These are phyloP conservation scores for Drosophila phalerata DNA, from an alignment of 2,888 invertebrate species.

Conservation along the genomic window DNA sequence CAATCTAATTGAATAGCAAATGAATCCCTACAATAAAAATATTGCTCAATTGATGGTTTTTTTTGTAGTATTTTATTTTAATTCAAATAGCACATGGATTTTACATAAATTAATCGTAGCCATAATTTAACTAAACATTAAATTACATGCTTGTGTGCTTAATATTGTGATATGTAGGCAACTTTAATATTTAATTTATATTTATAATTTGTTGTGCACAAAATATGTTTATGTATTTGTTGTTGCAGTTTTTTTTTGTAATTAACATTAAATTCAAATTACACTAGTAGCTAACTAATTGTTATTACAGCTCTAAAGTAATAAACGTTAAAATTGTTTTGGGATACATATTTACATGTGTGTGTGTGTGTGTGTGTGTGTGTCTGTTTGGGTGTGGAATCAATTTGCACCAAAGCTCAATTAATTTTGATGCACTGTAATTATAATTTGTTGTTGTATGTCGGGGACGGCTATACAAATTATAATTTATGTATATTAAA, in stretches of 20 bases:
- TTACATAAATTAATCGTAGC: constrained; percentile 73
- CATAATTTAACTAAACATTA: constrained; percentile 70
- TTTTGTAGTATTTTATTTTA: constrained; percentile 51
- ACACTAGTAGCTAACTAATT: constrained; percentile 66
- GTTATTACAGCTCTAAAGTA: constrained; percentile 72
- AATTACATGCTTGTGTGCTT: constrained; percentile 46
- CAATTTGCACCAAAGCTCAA: constrained; percentile 53
- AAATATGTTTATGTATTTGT: constrained; percentile 45
- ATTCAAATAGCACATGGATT: constrained; percentile 73
- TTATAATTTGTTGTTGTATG: constrained; percentile 25
- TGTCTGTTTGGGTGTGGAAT: constrained; percentile 40
- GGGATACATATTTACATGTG: constrained; percentile 60
- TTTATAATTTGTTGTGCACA: constrained; percentile 42
- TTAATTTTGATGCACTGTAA: constrained; percentile 17
- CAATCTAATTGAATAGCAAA: not conserved
- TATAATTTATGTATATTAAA: constrained; percentile 27
- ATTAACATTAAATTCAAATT: constrained; percentile 59
- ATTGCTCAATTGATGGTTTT: not conserved
- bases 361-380: constrained; percentile 20
- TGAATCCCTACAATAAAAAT: not conserved
- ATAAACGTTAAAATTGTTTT: constrained; percentile 68
- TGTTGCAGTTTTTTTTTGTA: constrained; percentile 33
- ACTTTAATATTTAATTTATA: constrained; percentile 31
- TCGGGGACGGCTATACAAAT: constrained; percentile 52
- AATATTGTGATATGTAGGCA: constrained; percentile 49